These are phyloP conservation scores for Propsilocerus akamusi DNA, from an alignment of 1,140 invertebrate species.

Conservation along the genomic window DNA sequence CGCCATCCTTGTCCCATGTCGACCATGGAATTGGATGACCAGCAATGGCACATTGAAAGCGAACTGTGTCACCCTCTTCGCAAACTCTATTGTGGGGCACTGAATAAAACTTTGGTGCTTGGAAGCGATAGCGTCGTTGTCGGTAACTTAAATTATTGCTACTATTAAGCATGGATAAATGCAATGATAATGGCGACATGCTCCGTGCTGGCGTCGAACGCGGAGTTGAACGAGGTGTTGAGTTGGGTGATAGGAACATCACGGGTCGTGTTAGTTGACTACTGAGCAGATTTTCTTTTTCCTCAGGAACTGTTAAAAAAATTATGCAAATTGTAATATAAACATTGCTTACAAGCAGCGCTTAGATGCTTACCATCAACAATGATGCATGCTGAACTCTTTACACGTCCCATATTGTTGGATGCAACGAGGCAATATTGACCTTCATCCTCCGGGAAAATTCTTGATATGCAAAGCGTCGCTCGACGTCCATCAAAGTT, in stretches of 20 bases:
- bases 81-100: slow-evolving; percentile 69
- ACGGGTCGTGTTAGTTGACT: slow-evolving; percentile 42
- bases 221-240: slow-evolving; percentile 53
- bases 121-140: slow-evolving; percentile 20
- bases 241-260: slow-evolving; percentile 40
- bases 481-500: slow-evolving; percentile 47
- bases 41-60: slow-evolving; percentile 59
- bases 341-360: not conserved
- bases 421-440: slow-evolving; percentile 68
- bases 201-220: slow-evolving; percentile 46
- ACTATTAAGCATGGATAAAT: slow-evolving; percentile 14
- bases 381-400: slow-evolving; percentile 57
- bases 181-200: slow-evolving; percentile 31
- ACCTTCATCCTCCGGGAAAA: slow-evolving; percentile 76
- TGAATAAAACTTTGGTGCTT: slow-evolving; percentile 67
- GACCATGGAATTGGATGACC: slow-evolving; percentile 59
- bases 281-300: slow-evolving; percentile 53
- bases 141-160: slow-evolving; percentile 15
- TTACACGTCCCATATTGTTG: slow-evolving; percentile 60
- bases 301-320: slow-evolving; percentile 45
- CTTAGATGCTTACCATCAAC: slow-evolving; percentile 45
- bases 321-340: not conserved
- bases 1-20: slow-evolving; percentile 62
- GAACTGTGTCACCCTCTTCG: slow-evolving; percentile 60
- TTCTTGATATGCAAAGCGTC: slow-evolving; percentile 47